These are phyloP conservation scores for Megaustenia siamemsis DNA, from an alignment of 2,888 invertebrate species.

Conservation along the genomic window DNA sequence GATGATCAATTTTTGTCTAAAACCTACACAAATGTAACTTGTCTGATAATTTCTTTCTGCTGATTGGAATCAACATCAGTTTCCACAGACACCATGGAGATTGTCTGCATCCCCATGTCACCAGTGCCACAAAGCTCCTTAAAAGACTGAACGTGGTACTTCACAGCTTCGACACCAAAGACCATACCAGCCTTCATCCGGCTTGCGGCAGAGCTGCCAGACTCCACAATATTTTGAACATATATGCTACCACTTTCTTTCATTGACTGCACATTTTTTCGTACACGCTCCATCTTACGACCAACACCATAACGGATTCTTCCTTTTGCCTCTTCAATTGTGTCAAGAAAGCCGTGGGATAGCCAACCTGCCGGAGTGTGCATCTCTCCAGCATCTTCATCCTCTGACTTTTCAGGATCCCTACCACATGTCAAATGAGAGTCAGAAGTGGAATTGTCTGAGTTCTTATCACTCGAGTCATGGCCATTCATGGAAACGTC, in stretches of 20 bases:
- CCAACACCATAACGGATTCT: slow-evolving; percentile 70
- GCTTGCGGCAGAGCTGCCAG: slow-evolving; percentile 71
- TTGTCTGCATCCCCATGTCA: slow-evolving; percentile 75
- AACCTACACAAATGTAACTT: slow-evolving; percentile 65
- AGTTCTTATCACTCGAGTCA: slow-evolving; percentile 55
- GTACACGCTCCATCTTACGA: slow-evolving; percentile 70
- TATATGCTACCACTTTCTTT: slow-evolving; percentile 67
- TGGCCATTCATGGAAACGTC: slow-evolving; percentile 49
- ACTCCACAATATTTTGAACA: slow-evolving; percentile 71
- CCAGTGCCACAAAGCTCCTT: slow-evolving; percentile 78
- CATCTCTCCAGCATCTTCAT: slow-evolving; percentile 61
- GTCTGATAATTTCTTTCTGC: slow-evolving; percentile 65
- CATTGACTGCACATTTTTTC: slow-evolving; percentile 66
- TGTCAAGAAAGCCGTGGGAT: slow-evolving; percentile 67
- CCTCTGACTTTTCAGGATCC: slow-evolving; percentile 54
- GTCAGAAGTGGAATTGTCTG: slow-evolving; percentile 59
- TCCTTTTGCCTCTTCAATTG: slow-evolving; percentile 72
- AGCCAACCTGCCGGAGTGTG: slow-evolving; percentile 56
- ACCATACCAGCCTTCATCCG: slow-evolving; percentile 73
- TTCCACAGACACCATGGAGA: slow-evolving; percentile 75
- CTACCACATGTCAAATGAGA: slow-evolving; percentile 61
- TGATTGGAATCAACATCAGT: slow-evolving; percentile 75
- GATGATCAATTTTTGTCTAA: not conserved
- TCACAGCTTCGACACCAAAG: slow-evolving; percentile 75
- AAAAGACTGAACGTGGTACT: slow-evolving; percentile 76